phyloP scores from a whole-genome alignment of 2,888 invertebrate species.

The Cantharis lateralis region DNA sequence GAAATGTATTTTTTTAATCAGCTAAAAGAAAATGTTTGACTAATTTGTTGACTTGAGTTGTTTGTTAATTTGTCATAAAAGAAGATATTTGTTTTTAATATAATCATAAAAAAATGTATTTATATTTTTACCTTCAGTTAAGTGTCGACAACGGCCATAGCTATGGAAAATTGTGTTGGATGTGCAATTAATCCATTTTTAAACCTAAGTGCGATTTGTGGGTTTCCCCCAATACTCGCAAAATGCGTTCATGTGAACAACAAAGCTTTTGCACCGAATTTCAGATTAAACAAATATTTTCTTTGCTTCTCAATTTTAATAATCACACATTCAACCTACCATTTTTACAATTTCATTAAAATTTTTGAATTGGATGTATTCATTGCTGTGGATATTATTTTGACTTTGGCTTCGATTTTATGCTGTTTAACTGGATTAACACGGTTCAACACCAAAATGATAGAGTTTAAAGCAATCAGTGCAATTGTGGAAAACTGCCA shows the following conservation, averaged over 20 bases:
- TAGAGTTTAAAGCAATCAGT: neutral
- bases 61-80: too few relatives aligned
- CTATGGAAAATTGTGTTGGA: neutral
- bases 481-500: neutral
- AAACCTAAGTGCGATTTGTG: neutral
- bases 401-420: neutral
- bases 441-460: neutral
- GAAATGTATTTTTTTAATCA: too few relatives aligned
- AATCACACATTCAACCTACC: neutral
- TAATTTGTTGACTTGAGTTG: too few relatives aligned
- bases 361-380: neutral
- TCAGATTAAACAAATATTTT: neutral
- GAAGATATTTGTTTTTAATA: too few relatives aligned
- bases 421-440: neutral
- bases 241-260: neutral
- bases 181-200: neutral
- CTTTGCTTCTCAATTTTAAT: neutral
- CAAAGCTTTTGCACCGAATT: neutral
- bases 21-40: too few relatives aligned
- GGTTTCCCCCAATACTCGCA: neutral
- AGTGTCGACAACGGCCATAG: neutral
- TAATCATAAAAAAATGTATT: too few relatives aligned
- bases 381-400: neutral
- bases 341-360: neutral
- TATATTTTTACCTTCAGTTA: neutral